A percentile compares a stretch with the other conserved stretches of the same genome.
These are phyloP conservation scores for Leptinotarsa juncta DNA, from an alignment of 2,888 invertebrate genomes.

Conservation along the genomic window DNA sequence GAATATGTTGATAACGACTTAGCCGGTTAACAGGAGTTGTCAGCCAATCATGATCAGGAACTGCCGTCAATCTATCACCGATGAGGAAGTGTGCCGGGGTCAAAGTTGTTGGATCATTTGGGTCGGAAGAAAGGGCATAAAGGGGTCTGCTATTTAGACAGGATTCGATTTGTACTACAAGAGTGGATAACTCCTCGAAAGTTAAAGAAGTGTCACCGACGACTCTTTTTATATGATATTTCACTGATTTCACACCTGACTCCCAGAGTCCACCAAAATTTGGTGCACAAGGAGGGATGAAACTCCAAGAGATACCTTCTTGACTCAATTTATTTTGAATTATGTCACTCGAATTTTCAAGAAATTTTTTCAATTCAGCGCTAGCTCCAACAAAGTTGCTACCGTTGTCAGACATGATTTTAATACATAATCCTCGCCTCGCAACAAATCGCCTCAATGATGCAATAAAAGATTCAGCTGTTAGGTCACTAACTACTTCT, in stretches of 20 bases:
- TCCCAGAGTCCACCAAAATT: background rate
- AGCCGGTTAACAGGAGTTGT: no score
- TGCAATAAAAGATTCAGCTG: background rate
- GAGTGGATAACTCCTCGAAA: no score
- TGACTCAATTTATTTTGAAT: background rate
- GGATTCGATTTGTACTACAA: no score
- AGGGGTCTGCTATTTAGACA: no score
- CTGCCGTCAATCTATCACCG: no score
- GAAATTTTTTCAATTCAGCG: background rate
- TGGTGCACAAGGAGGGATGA: background rate
- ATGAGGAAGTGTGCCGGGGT: no score
- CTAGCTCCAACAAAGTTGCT: constrained; percentile 4
- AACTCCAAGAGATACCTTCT: background rate
- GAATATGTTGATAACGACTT: constrained; percentile 11
- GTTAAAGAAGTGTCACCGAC: no score
- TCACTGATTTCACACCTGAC: background rate
- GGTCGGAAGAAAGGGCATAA: no score
- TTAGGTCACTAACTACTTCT: background rate
- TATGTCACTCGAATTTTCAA: background rate
- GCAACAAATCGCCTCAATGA: constrained; percentile 1
- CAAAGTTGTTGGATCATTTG: no score
- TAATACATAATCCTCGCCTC: background rate
- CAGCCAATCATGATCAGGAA: no score
- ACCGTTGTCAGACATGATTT: background rate
- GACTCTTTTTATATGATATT: background rate